These are phyloP conservation scores for Andrena trimmerana DNA, from an alignment of 2,888 invertebrate species.

Conservation along the genomic window DNA sequence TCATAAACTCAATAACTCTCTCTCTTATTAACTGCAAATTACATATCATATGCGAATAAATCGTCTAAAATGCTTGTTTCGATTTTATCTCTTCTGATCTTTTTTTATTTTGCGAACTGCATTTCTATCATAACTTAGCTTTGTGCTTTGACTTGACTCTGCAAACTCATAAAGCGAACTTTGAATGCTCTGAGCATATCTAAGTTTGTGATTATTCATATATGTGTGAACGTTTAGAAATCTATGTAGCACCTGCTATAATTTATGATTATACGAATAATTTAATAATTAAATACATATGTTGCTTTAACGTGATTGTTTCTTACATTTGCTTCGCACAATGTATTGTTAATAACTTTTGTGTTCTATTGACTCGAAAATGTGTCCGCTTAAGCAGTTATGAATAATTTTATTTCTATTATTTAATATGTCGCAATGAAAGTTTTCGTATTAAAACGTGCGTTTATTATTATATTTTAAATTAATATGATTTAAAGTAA, in stretches of 20 bases:
- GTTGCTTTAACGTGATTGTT: not conserved
- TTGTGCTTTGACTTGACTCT: slow-evolving; percentile 9
- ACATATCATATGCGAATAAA: not conserved
- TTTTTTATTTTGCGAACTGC: not conserved
- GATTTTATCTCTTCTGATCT: not conserved
- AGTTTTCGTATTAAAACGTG: slow-evolving; percentile 4
- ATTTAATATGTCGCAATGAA: not conserved
- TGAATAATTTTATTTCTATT: not conserved
- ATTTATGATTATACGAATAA: not conserved
- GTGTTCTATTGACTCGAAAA: not conserved
- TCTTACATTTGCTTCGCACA: not conserved
- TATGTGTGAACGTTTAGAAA: not conserved
- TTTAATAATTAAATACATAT: not conserved
- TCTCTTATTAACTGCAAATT: slow-evolving; percentile 22
- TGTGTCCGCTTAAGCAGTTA: not conserved
- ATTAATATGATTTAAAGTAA: slow-evolving; percentile 20
- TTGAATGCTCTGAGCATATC: slow-evolving; percentile 22
- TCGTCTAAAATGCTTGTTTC: slow-evolving; percentile 5
- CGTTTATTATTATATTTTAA: not conserved
- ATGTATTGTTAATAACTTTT: not conserved
- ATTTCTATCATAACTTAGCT: slow-evolving; percentile 5
- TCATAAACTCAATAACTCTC: not conserved
- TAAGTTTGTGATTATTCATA: not conserved
- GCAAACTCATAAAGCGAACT: not conserved
- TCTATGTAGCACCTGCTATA: not conserved